Evolutionary conservation across 2,113 vertebrate genomes (phyloP).

Genomic region (Astatoreochromis straeleni): DNA sequence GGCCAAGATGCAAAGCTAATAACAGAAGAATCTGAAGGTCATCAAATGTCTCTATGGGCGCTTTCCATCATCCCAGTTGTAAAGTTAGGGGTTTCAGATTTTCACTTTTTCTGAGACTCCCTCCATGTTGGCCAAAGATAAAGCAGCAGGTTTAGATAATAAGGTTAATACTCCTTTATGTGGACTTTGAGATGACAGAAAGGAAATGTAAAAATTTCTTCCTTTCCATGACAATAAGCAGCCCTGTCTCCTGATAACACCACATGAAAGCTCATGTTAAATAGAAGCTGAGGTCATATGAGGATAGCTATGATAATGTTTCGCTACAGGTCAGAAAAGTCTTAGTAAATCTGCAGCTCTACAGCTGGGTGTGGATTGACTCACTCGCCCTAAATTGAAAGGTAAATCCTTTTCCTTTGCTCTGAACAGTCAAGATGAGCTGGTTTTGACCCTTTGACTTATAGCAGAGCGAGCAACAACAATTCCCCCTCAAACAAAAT

Average conservation of each 20-base stretch:
- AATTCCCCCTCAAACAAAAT: not conserved
- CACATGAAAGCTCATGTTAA: not conserved
- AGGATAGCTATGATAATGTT: not conserved
- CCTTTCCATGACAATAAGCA: not conserved
- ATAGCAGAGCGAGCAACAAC: not conserved
- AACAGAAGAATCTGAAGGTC: not conserved
- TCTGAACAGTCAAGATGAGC: not conserved
- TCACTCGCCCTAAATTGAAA: not conserved
- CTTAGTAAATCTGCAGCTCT: not conserved
- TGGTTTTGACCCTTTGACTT: not conserved
- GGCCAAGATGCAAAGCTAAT: not conserved
- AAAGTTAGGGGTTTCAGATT: not conserved
- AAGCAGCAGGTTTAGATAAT: not conserved
- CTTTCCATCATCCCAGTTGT: not conserved
- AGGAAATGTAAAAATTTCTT: not conserved
- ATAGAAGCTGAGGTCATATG: not conserved
- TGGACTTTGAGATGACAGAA: not conserved
- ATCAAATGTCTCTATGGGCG: not conserved
- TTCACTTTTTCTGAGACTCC: not conserved
- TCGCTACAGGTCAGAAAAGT: not conserved
- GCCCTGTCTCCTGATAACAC: not conserved
- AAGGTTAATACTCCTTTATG: not conserved
- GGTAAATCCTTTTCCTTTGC: not conserved
- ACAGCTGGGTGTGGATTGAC: not conserved
- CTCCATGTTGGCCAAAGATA: not conserved